Conservation (phyloP, 2,113 vertebrate species). For the Hyaena hyaena region DNA sequence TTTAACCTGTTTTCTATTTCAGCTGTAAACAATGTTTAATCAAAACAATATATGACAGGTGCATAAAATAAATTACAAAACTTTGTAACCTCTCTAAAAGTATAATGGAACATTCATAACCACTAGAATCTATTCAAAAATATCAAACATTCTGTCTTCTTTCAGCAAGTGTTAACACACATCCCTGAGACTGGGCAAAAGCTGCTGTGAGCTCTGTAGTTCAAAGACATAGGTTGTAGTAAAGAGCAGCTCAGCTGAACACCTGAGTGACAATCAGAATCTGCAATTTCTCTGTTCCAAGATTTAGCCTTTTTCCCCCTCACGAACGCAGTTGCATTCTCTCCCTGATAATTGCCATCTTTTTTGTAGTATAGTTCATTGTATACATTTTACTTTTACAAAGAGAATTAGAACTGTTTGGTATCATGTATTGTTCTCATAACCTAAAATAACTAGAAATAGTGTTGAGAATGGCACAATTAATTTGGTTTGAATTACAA, state of each 20-base stretch:
- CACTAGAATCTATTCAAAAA: neutral
- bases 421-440: neutral
- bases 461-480: neutral
- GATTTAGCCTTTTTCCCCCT: neutral
- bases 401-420: neutral
- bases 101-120: neutral
- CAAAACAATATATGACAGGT: conserved; percentile 42
- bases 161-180: neutral
- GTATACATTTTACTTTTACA: neutral
- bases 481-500: neutral
- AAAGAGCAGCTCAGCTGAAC: neutral
- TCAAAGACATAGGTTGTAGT: neutral
- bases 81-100: neutral
- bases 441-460: neutral
- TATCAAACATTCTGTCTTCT: neutral
- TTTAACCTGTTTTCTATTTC: conserved; percentile 39
- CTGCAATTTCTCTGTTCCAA: neutral
- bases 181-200: neutral
- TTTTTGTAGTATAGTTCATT: neutral
- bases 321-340: neutral
- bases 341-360: neutral
- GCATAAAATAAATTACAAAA: neutral
- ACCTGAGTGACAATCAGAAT: neutral
- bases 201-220: neutral
- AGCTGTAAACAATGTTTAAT: conserved; percentile 33